These are phyloP conservation scores for Taphrorychus bicolor DNA, from an alignment of 2,888 invertebrate genomes.

Conservation along the genomic window DNA sequence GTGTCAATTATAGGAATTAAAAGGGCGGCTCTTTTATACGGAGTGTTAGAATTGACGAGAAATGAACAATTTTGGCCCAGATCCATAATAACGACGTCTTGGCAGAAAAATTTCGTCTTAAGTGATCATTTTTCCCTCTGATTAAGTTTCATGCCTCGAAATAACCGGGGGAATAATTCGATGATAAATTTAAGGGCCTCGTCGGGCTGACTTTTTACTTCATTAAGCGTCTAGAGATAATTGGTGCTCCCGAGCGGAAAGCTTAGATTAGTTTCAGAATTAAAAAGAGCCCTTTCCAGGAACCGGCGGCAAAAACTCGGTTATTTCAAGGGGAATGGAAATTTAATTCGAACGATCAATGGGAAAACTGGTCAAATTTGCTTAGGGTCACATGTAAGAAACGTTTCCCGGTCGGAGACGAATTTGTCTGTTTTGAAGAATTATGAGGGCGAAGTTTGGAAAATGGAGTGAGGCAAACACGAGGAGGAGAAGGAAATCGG, in stretches of 20 bases:
- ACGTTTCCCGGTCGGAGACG: background rate
- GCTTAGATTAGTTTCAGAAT: conserved; percentile 9
- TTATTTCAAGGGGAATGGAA: background rate
- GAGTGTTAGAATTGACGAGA: no score
- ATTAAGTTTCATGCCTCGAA: conserved; percentile 13
- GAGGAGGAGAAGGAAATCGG: background rate
- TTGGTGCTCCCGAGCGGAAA: conserved; percentile 11
- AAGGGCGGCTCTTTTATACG: no score
- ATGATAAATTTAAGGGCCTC: conserved; percentile 10
- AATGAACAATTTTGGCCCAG: no score
- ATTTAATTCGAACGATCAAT: background rate
- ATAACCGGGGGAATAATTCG: conserved; percentile 8
- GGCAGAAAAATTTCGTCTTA: background rate
- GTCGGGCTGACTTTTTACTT: conserved; percentile 15
- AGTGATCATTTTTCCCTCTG: background rate
- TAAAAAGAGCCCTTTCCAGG: conserved; percentile 4
- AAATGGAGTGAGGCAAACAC: background rate
- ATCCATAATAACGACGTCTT: no score
- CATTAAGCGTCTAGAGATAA: conserved; percentile 13
- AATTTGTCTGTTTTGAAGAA: background rate
- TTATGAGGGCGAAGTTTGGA: background rate
- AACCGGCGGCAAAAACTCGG: background rate
- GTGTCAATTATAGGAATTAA: no score
- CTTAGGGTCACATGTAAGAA: background rate
- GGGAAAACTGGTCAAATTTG: no score